These are phyloP conservation scores for Bovichtus variegatus DNA, from an alignment of 2,797 vertebrate species.

Conservation along the genomic window DNA sequence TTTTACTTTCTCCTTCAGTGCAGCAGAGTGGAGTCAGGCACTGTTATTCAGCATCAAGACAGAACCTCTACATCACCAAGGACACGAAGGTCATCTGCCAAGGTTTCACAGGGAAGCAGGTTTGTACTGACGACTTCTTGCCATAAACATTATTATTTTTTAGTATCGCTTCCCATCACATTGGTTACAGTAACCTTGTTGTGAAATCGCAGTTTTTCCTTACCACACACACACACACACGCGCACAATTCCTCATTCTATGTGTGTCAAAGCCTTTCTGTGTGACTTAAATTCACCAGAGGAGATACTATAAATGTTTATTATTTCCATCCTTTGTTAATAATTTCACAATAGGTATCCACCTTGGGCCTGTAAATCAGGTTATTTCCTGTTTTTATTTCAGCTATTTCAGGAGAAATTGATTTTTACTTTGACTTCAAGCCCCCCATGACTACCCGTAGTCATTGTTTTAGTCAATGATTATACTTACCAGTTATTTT, in stretches of 20 bases:
- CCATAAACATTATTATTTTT: neutral
- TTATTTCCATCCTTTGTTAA: neutral
- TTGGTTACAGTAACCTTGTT: conserved; percentile 16
- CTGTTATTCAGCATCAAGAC: conserved; percentile 90
- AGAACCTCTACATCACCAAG: conserved; percentile 93
- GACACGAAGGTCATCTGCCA: conserved; percentile 97
- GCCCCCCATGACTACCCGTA: neutral
- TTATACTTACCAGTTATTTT: conserved; percentile 40
- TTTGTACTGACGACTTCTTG: conserved; percentile 73
- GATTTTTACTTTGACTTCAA: neutral
- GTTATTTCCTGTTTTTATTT: conserved; percentile 6
- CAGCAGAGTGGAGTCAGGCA: conserved; percentile 93
- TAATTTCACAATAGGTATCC: neutral
- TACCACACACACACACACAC: neutral
- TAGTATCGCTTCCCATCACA: conserved; percentile 19
- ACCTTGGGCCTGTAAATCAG: neutral
- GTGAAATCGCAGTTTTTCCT: conserved; percentile 31
- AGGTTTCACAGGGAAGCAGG: conserved; percentile 99
- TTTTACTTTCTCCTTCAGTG: conserved; percentile 85
- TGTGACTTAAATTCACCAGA: neutral
- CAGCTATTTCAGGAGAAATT: neutral
- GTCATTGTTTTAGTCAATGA: conserved; percentile 21
- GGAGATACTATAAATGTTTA: neutral
- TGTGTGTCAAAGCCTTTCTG: neutral
- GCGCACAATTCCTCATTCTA: neutral